phyloP scores from a whole-genome alignment of 1,140 invertebrate genomes.

The Caenorhabditis remanei region DNA sequence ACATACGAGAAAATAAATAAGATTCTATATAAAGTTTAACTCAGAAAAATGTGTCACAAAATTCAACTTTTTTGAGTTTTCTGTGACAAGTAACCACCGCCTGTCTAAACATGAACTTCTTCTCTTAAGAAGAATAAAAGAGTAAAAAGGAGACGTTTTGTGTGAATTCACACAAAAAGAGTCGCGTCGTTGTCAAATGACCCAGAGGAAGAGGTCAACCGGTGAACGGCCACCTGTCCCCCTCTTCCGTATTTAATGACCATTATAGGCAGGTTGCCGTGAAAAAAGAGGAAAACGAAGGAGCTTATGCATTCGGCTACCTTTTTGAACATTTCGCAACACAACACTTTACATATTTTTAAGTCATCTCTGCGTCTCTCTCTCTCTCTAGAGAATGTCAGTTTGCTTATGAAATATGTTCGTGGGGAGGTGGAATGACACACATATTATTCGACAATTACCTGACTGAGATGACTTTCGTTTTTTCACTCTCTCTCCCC shows the following conservation, averaged over 20 bases:
- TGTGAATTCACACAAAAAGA: conserved; percentile 8
- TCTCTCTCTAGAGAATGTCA: too few relatives aligned
- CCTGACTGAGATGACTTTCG: too few relatives aligned
- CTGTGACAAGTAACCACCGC: neutral
- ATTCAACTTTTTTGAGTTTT: neutral
- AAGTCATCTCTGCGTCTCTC: too few relatives aligned
- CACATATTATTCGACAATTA: too few relatives aligned
- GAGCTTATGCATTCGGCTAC: too few relatives aligned
- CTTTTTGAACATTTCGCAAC: too few relatives aligned
- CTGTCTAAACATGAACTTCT: conserved; percentile 25
- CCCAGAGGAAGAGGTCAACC: conserved; percentile 29
- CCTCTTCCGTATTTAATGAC: neutral
- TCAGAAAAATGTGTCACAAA: neutral
- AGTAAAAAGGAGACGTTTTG: neutral
- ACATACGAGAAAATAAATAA: too few relatives aligned
- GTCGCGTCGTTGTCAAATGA: conserved; percentile 13
- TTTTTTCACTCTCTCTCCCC: too few relatives aligned
- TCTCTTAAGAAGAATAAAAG: too few relatives aligned
- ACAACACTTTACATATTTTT: too few relatives aligned
- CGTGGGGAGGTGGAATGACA: too few relatives aligned
- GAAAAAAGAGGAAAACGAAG: neutral
- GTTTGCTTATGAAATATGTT: too few relatives aligned
- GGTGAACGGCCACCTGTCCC: conserved; percentile 19
- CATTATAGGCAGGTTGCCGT: neutral
- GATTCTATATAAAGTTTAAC: neutral